Conservation (phyloP, 2,113 vertebrate genomes). For the Lipotes vexillifer region DNA sequence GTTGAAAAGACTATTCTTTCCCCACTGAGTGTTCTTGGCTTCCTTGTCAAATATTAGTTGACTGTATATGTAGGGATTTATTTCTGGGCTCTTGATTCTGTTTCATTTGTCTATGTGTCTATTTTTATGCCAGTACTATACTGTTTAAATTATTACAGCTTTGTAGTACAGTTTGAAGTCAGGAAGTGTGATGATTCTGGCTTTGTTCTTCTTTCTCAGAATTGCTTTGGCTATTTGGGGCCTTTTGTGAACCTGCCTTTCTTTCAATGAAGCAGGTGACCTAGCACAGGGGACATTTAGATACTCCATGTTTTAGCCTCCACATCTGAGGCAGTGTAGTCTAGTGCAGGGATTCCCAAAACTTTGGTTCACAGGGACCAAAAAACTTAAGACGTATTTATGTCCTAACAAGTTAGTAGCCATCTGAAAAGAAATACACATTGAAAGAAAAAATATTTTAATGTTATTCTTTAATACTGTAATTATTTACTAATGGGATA, state of each 20-base stretch:
- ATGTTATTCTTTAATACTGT: neutral
- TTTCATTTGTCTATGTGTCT: neutral
- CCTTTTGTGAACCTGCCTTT: neutral
- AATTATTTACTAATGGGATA: neutral
- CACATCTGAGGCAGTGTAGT: neutral
- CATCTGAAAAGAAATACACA: neutral
- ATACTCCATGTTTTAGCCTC: neutral
- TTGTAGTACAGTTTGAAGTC: neutral
- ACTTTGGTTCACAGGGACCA: neutral
- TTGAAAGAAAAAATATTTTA: neutral
- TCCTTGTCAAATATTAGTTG: neutral
- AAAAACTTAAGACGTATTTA: neutral
- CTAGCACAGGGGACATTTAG: neutral
- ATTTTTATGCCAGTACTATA: neutral
- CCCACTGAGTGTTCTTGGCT: neutral
- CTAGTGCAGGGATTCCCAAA: neutral
- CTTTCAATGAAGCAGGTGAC: neutral
- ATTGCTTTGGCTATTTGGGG: neutral
- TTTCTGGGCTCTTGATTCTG: neutral
- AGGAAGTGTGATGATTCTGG: neutral
- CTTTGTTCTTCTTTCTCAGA: neutral
- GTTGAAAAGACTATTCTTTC: neutral
- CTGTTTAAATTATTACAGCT: neutral
- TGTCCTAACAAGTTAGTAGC: neutral
- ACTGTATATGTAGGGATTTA: neutral